Evolutionary conservation across 2,888 invertebrate genomes (phyloP), one percentile per base, ranked within the genome.

Genomic region (Coelopa pilipes): DNA sequence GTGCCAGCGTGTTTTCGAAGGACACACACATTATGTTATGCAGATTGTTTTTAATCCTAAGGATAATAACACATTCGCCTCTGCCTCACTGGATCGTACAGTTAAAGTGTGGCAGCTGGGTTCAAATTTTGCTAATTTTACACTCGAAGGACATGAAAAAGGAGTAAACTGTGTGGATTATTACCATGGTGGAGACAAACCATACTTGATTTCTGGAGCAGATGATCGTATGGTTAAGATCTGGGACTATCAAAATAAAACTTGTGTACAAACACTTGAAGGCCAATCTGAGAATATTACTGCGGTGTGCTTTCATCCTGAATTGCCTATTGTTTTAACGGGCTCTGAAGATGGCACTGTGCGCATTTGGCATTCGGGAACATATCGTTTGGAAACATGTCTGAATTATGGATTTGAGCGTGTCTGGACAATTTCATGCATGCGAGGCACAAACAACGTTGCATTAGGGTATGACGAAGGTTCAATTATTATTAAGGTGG

Each of bases 161-260:
- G 99, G 99, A 45, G 97, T 99, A 0, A 99, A 99, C 87, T 99
- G 99, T 88, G 97, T 99, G 0, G 99, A 99, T 88, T 99, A 99
- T 85, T 99, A 99, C 86, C 96, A 98, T 84, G 99, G 98, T 10
- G 99, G 98, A 7, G 99, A 99, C 85, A 99, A 99, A 83, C 99
- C 99, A 0, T 99, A 99, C 86, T 90, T 99, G 70, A 99, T 98
- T 84, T 99, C 99, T 69, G 99, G 99, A 2, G 99, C 99, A 46
- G 99, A 99, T 87, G 99, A 99, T 88, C 92, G 97, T 71, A 90
- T 96, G 62, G 98, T 99, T 9, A 99, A 99, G 89, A 99, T 99
- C 82, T 99, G 99, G 99, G 99, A 99, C 86, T 99, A 99, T 87
- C 96, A 99, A 88, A 99, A 99, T 88, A 99, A 99, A 89, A 98